A percentile compares a stretch with the other conserved stretches of the same genome.
These are phyloP conservation scores for Erpetoichthys calabaricus DNA, from an alignment of 2,797 vertebrate species.

Conservation along the genomic window DNA sequence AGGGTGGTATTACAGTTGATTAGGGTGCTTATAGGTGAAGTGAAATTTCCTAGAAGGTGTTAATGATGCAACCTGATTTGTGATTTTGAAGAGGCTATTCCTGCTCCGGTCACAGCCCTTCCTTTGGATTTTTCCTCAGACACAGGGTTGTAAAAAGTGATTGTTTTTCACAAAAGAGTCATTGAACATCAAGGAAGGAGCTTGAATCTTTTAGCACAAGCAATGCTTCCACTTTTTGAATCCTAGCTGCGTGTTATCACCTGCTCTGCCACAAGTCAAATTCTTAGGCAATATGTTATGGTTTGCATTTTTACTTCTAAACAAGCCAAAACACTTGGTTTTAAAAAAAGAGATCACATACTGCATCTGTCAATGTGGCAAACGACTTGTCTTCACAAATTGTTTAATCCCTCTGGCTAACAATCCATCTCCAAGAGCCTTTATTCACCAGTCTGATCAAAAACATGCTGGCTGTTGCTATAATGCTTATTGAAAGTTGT, in stretches of 20 bases:
- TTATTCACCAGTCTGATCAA: not conserved
- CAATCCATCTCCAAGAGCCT: not conserved
- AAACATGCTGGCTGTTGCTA: not conserved
- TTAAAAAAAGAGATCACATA: not conserved
- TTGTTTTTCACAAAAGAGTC: not conserved
- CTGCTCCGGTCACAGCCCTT: no score
- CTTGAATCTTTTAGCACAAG: not conserved
- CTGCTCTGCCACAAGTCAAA: not conserved
- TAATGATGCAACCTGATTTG: no score
- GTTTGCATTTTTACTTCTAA: not conserved
- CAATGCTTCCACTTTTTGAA: not conserved
- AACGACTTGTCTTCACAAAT: not conserved
- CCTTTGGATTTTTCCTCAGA: no score
- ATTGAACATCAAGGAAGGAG: not conserved
- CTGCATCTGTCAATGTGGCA: not conserved
- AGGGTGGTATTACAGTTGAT: no score
- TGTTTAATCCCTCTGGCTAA: not conserved
- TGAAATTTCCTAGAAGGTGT: no score
- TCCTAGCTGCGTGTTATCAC: not conserved
- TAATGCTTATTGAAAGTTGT: not conserved
- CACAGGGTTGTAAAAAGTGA: no score
- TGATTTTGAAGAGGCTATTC: no score
- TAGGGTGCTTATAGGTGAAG: no score
- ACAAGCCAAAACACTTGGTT: not conserved
- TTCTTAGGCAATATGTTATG: not conserved